Conservation (phyloP, 2,888 invertebrate genomes). For the Callimorpha dominula region DNA sequence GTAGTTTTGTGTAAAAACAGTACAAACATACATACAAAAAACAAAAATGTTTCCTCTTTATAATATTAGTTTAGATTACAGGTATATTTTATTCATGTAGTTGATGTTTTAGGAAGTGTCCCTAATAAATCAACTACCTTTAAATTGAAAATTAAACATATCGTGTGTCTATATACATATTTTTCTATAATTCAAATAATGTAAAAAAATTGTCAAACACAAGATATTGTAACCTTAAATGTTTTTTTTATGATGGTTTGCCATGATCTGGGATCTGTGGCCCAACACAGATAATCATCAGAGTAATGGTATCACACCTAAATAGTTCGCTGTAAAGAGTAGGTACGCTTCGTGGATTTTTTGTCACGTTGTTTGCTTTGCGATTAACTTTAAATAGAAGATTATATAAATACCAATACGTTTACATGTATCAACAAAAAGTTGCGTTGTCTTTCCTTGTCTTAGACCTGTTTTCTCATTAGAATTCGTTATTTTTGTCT, state of each 20-base stretch:
- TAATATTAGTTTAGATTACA: no score
- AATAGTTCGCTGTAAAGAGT: slow-evolving; percentile 13
- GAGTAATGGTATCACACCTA: slow-evolving; percentile 19
- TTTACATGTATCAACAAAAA: neutral
- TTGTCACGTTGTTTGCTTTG: neutral
- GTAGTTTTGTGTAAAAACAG: no score
- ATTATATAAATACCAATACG: neutral
- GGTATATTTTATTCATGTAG: no score
- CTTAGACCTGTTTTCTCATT: neutral
- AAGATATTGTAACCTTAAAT: neutral
- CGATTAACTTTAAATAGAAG: neutral
- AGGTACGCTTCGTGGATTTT: neutral
- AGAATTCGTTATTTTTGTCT: neutral
- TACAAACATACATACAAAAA: no score
- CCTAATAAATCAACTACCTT: no score
- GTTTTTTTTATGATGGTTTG: neutral
- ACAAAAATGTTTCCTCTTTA: no score
- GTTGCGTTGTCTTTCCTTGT: neutral
- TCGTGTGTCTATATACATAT: no score
- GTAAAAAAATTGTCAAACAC: neutral
- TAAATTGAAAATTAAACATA: no score
- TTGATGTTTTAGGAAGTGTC: no score
- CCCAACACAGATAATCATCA: slow-evolving; percentile 12
- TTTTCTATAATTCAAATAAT: no score
- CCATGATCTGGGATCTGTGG: neutral